These are phyloP conservation scores for Caerostris extrusa DNA, from an alignment of 1,140 invertebrate genomes.

Conservation along the genomic window DNA sequence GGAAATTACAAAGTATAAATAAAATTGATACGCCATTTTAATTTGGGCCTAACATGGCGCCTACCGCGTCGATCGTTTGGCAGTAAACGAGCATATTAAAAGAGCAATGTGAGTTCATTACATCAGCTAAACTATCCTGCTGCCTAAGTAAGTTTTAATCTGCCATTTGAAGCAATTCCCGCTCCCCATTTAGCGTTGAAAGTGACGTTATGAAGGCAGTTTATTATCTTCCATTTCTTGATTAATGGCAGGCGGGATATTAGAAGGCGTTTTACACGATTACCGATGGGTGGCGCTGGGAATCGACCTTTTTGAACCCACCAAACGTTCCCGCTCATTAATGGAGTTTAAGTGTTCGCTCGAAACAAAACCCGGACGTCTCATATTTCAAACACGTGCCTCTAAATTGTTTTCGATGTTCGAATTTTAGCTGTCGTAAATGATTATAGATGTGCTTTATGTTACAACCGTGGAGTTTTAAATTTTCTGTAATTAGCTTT, in stretches of 20 bases:
- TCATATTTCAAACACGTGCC: conserved; percentile 75
- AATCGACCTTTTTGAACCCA: conserved; percentile 74
- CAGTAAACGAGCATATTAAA: conserved; percentile 77
- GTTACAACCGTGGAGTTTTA: conserved; percentile 75
- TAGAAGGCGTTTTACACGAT: conserved; percentile 76
- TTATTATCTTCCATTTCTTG: conserved; percentile 77
- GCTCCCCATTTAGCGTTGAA: conserved; percentile 75
- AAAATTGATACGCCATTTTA: conserved; percentile 77
- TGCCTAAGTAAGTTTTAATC: conserved; percentile 77
- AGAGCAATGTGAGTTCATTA: conserved; percentile 77
- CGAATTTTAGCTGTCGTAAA: conserved; percentile 76
- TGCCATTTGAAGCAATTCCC: conserved; percentile 77
- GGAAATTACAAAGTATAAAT: conserved; percentile 77
- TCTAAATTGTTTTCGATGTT: conserved; percentile 77
- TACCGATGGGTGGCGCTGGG: conserved; percentile 70
- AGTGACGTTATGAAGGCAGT: conserved; percentile 77
- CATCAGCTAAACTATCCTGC: conserved; percentile 77
- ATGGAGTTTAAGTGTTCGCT: conserved; percentile 74
- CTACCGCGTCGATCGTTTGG: conserved; percentile 64
- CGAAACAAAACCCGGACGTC: conserved; percentile 71
- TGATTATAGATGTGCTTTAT: conserved; percentile 77
- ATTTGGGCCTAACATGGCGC: conserved; percentile 75
- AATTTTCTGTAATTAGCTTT: conserved; percentile 77
- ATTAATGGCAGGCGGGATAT: conserved; percentile 76
- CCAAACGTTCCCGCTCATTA: conserved; percentile 75